Base-by-base conservation (phyloP, 2,113 vertebrate species). In the Mixornis gularis region DNA sequence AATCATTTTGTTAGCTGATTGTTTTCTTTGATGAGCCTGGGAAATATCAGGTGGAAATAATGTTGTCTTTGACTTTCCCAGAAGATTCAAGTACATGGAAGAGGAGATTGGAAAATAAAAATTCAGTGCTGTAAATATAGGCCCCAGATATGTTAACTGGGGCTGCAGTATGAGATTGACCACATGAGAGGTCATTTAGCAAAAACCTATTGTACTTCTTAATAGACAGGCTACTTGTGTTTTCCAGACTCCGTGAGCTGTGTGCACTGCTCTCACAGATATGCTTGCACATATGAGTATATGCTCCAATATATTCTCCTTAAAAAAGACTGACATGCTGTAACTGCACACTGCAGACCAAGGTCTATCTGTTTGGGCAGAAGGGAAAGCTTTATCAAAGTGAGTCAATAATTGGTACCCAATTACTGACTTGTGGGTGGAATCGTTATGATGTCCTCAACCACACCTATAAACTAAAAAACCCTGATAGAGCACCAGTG, bases 401-500 rank as follows among this genome's bases (percentile, higher is more conserved):
- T 41, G 43, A 5, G 24, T 89, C 80, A 71, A 70, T 74, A 88
- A 74, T 26, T 70, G 36, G 19, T 74, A 84, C 21, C 16, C 1
- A 1, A 24, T 43, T 70, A 55, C 27, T 70, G 79, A 56, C 38
- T 78, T 78, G 41, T 40, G 41, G 17, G 22, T 48, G 30, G 44
- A 53, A 56, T 52, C 16, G 2, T 48, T 64, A 56, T 5, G 27
- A 52, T 1, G 1, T 43, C 30, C 16, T 74, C 36, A 78, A 9
- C 9, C 44, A 71, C 17, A 52, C 4, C 49, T 90, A 64, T 56
- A 71, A 66, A 62, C 8, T 43, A 66, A 87, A 86, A 71, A 10
- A 7, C 3, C 20, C 36, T 81, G 17, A 27, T 52, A 83, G n/a
- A 74, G 4, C 44, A 62, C 0, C 0, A 0, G 13, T 56, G 32